Evolutionary conservation across 2,888 invertebrate species (phyloP).

Genomic region (Venusia cambrica): DNA sequence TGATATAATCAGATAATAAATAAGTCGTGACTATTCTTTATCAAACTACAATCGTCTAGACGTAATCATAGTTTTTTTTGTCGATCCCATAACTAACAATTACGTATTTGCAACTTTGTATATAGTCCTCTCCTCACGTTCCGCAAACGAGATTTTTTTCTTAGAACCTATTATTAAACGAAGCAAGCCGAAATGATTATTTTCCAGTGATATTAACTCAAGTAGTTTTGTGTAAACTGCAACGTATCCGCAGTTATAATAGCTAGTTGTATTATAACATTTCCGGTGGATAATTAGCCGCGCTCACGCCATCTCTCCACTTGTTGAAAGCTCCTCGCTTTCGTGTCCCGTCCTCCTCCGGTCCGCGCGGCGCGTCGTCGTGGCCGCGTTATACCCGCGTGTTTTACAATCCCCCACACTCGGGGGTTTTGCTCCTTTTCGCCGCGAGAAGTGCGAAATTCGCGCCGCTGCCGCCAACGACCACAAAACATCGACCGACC

Average conservation of each 20-base stretch:
- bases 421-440: slow-evolving; percentile 46
- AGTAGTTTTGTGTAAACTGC: slow-evolving; percentile 33
- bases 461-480: slow-evolving; percentile 39
- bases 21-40: too few relatives aligned
- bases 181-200: slow-evolving; percentile 27
- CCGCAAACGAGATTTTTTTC: slow-evolving; percentile 7
- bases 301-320: slow-evolving; percentile 38
- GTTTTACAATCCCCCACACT: slow-evolving; percentile 48
- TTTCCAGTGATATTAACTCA: slow-evolving; percentile 20
- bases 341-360: slow-evolving; percentile 43
- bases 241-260: slow-evolving; percentile 35
- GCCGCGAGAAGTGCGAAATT: slow-evolving; percentile 58
- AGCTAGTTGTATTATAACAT: slow-evolving; percentile 34
- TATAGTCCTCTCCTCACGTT: slow-evolving; percentile 1
- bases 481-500: slow-evolving; percentile 43
- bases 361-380: slow-evolving; percentile 12
- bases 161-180: slow-evolving; percentile 18
- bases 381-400: slow-evolving; percentile 41
- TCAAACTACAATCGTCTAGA: too few relatives aligned
- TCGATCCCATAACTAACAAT: too few relatives aligned
- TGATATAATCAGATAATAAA: too few relatives aligned
- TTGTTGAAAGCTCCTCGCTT: slow-evolving; percentile 41
- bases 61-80: too few relatives aligned
- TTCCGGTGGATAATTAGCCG: slow-evolving; percentile 40
- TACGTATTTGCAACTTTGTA: too few relatives aligned